A percentile compares a stretch with the other conserved stretches of the same genome.
These are phyloP conservation scores for Hydrozoanthus gracilis DNA, from an alignment of 92 coral and sea anemone genomes.

Conservation along the genomic window DNA sequence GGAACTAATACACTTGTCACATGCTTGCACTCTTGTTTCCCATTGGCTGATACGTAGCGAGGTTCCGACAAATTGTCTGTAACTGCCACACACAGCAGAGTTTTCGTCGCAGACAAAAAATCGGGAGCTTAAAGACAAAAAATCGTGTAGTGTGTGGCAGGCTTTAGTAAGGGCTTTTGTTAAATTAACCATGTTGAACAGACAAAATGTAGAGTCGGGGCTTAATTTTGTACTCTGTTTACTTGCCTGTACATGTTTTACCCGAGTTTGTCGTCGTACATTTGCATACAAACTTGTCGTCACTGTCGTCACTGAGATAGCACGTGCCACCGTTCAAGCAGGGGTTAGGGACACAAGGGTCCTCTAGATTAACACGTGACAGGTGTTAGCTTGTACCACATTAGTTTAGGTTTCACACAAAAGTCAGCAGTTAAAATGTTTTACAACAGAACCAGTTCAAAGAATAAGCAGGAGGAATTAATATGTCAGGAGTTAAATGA, in stretches of 20 bases:
- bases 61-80: too few relatives aligned
- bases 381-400: background rate
- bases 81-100: too few relatives aligned
- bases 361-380: background rate
- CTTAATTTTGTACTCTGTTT: background rate
- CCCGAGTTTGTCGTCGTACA: slow-evolving; percentile 80
- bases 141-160: too few relatives aligned
- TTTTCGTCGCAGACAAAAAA: too few relatives aligned
- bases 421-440: background rate
- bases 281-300: slow-evolving; percentile 88
- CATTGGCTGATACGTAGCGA: too few relatives aligned
- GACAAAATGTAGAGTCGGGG: background rate
- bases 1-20: too few relatives aligned
- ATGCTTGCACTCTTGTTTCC: too few relatives aligned
- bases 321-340: slow-evolving; percentile 89
- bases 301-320: slow-evolving; percentile 78
- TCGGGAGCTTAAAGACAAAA: too few relatives aligned
- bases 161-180: too few relatives aligned
- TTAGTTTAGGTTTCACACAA: background rate
- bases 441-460: too few relatives aligned
- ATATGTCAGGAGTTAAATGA: too few relatives aligned
- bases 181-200: background rate
- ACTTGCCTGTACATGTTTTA: slow-evolving; percentile 85
- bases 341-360: slow-evolving; percentile 45
- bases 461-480: too few relatives aligned